phyloP scores from a whole-genome alignment of 2,113 vertebrate genomes.

The Dissostichus mawsoni region DNA sequence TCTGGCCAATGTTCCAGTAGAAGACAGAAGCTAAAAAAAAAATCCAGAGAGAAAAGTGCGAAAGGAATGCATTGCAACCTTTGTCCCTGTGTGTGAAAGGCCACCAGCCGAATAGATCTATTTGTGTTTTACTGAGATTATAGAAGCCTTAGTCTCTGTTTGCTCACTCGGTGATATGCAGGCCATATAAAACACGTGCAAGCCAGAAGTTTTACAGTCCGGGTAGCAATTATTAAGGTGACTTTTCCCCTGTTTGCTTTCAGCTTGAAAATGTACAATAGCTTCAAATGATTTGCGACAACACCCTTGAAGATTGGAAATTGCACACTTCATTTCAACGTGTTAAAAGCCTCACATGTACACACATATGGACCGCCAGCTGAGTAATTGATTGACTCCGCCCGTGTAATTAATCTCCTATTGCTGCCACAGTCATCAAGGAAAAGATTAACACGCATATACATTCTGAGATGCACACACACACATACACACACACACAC shows the following conservation, averaged over 20 bases:
- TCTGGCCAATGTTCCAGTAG: neutral
- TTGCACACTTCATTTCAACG: neutral
- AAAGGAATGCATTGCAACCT: constrained; percentile 33
- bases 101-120: constrained; percentile 56
- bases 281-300: constrained; percentile 40
- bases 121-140: constrained; percentile 71
- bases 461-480: neutral
- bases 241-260: constrained; percentile 50
- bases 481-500: constrained; percentile 11
- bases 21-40: neutral
- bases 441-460: neutral
- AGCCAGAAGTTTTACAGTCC: constrained; percentile 65
- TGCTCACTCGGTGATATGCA: constrained; percentile 59
- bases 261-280: constrained; percentile 6
- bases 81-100: constrained; percentile 60
- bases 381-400: constrained; percentile 39
- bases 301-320: neutral
- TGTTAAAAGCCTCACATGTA: neutral
- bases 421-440: neutral
- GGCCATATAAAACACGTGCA: constrained; percentile 62
- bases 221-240: constrained; percentile 53
- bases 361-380: neutral
- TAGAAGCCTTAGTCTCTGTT: constrained; percentile 44
- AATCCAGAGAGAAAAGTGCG: neutral
- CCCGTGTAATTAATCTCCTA: constrained; percentile 36